Evolutionary conservation across 2,888 invertebrate genomes (phyloP).

Genomic region (Dexiosoma caninum): DNA sequence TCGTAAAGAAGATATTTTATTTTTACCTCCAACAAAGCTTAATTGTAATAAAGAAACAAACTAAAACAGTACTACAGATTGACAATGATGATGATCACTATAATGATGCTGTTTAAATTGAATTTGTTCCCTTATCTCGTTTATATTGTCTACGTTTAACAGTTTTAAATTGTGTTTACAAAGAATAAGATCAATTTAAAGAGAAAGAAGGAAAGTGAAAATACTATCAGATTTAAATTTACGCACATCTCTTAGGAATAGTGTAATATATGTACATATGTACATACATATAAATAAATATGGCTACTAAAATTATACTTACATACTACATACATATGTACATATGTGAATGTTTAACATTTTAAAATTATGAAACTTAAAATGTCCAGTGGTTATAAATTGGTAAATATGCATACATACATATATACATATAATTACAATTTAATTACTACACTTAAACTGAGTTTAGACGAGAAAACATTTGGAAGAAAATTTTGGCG

Average conservation of each 20-base stretch:
- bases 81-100: conserved; percentile 30
- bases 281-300: background rate
- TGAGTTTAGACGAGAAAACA: no score
- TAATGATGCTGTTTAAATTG: conserved; percentile 30
- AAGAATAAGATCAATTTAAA: conserved; percentile 34
- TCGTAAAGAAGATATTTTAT: conserved; percentile 1
- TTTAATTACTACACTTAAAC: no score
- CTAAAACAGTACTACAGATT: conserved; percentile 11
- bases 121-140: background rate
- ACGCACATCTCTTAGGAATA: no score
- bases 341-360: background rate
- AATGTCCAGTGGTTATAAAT: conserved; percentile 7
- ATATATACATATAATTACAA: background rate
- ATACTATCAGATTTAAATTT: background rate
- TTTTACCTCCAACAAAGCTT: conserved; percentile 60
- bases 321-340: background rate
- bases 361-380: conserved; percentile 11
- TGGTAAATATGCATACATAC: conserved; percentile 18
- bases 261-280: background rate
- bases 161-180: conserved; percentile 57
- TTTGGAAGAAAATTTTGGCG: no score
- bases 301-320: background rate
- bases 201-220: background rate
- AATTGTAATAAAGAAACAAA: conserved; percentile 53
- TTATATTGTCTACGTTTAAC: conserved; percentile 49